Evolutionary conservation across 1,140 invertebrate species (phyloP).

Genomic region (Ostrea edulis): DNA sequence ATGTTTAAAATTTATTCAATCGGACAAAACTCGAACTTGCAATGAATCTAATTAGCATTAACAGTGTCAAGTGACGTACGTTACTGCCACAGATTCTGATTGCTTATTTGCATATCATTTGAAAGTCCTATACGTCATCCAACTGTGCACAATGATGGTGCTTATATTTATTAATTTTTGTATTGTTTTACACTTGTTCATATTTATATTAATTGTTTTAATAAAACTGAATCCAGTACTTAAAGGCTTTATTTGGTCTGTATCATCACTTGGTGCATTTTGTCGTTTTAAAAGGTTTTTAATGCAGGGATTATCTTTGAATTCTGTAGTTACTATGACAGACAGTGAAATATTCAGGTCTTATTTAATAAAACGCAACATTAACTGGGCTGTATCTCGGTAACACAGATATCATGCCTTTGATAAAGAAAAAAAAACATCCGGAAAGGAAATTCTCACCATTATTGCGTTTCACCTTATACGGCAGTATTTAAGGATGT

Average conservation of each 20-base stretch:
- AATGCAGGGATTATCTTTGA: neutral
- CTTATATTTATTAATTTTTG: conserved; percentile 21
- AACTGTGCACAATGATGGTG: neutral
- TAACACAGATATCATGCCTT: neutral
- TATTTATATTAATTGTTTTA: neutral
- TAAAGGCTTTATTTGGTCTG: neutral
- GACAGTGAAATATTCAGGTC: neutral
- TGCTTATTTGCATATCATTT: neutral
- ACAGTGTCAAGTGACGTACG: neutral
- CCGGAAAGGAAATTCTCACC: conserved; percentile 3
- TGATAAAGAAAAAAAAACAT: neutral
- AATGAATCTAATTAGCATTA: neutral
- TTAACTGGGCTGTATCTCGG: neutral
- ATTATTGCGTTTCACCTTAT: neutral
- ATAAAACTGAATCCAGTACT: neutral
- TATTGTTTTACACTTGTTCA: conserved; percentile 13
- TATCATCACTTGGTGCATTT: neutral
- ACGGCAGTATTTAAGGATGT: too few species aligned
- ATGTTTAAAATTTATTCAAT: neutral
- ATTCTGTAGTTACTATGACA: conserved; percentile 20
- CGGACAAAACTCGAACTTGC: neutral
- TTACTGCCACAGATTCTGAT: neutral
- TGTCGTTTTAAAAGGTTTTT: neutral
- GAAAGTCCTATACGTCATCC: neutral
- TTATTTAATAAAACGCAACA: neutral